Evolutionary conservation across 2,113 vertebrate genomes (phyloP), one percentile per base, ranked within the genome.

Genomic region (Phocoena phocoena): DNA sequence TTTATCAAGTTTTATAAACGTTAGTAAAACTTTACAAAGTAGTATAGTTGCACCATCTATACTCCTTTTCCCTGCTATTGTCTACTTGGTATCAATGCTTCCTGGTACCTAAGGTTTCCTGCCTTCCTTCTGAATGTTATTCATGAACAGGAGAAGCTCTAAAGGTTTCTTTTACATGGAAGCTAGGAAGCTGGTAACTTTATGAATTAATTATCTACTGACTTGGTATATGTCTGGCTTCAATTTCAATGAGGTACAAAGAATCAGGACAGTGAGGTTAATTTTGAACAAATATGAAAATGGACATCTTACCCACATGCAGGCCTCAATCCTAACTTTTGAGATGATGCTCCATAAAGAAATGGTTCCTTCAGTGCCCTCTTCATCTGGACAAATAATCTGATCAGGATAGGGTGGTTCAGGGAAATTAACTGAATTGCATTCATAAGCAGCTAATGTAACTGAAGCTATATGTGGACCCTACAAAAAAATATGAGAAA

Each of bases 381-480:
- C 99, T 90, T 98, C 98, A 8, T 99, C 98, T 15, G 99, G 99
- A 98, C 99, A 99, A 96, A 99, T 98, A 41, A 99, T 99, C 86
- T 99, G 99, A 98, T 99, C 99, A 0, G 99, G 99, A 98, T 99
- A 99, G 0, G 99, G 99, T 38, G 99, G 99, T 98, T 99, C 99
- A 6, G 99, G 99, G 96, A 99, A 99, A 98, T 99, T 99, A 90
- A 99, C 99, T 26, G 99, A 99, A 97, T 99, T 99, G 94, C 99
- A 99, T 98, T 99, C 99, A 85, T 99, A 99, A 2, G 99, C 99
- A 98, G 99, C 99, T 97, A 99, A 98, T 14, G 99, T 99, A 68
- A 99, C 99, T 18, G 99, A 99, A 47, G 99, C 99, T 99, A 99
- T 99, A 98, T 99, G 99, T 97, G 99, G 99, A 96, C 99, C 99